phyloP scores from a whole-genome alignment of 2,113 vertebrate species.

The Pontoporia blainvillei region DNA sequence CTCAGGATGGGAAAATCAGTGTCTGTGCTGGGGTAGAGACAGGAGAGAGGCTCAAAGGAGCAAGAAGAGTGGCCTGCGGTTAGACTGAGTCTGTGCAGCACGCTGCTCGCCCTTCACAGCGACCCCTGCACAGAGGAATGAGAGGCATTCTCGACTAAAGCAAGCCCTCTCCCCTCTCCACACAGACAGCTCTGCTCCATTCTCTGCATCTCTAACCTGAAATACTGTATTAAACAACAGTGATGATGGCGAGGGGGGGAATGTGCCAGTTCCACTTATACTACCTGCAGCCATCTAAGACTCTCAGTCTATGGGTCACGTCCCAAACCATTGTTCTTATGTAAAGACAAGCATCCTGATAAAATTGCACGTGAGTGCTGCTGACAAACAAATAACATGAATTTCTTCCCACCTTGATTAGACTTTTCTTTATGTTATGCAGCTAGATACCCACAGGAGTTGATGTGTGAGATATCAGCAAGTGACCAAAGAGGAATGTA shows the following conservation, averaged over 20 bases:
- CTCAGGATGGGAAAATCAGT: not conserved
- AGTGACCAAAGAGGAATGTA: not conserved
- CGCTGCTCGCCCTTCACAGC: fast-evolving
- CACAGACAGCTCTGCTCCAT: not conserved
- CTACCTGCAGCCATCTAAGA: not conserved
- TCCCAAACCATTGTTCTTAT: not conserved
- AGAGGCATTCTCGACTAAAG: no score
- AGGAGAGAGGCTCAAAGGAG: not conserved
- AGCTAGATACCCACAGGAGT: not conserved
- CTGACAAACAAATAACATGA: not conserved
- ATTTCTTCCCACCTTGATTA: not conserved
- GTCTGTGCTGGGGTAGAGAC: not conserved
- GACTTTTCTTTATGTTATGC: not conserved
- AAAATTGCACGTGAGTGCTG: not conserved
- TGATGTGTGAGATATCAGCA: not conserved
- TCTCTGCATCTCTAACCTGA: not conserved
- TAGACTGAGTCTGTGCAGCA: not conserved
- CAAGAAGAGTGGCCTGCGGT: not conserved
- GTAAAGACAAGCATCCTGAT: not conserved
- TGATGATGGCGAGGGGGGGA: fast-evolving
- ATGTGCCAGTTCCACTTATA: not conserved
- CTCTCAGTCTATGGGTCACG: not conserved
- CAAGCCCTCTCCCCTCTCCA: not conserved
- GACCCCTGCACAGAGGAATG: not conserved
- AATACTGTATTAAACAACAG: not conserved